phyloP scores from a whole-genome alignment of 2,113 vertebrate species.

The Haemorhous mexicanus region DNA sequence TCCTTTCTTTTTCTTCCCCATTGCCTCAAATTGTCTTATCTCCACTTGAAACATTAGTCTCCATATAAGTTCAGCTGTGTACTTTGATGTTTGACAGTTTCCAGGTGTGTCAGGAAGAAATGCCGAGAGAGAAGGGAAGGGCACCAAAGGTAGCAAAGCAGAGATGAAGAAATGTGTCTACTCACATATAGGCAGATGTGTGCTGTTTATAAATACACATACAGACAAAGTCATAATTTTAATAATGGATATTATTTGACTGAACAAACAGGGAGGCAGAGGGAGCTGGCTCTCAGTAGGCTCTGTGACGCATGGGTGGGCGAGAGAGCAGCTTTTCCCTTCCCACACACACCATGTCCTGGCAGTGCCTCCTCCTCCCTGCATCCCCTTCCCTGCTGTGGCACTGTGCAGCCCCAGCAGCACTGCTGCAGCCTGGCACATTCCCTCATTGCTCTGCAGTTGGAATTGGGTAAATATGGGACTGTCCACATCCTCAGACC shows the following conservation, averaged over 20 bases:
- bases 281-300: constrained; percentile 14
- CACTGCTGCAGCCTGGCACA: neutral
- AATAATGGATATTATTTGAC: neutral
- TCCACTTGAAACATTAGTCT: neutral
- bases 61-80: neutral
- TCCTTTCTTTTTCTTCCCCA: neutral
- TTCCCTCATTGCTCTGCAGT: neutral
- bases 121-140: neutral
- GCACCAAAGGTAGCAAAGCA: fast-evolving
- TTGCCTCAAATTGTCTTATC: neutral
- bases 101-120: neutral
- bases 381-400: constrained; percentile 7
- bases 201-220: neutral
- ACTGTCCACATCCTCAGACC: neutral
- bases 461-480: neutral
- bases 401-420: neutral
- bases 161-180: neutral
- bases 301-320: constrained; percentile 23
- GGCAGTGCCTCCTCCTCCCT: neutral
- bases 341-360: constrained; percentile 33
- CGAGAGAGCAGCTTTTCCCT: constrained; percentile 40
- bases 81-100: neutral
- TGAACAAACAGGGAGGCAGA: constrained; percentile 24
- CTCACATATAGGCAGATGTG: neutral
- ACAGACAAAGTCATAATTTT: neutral